Evolutionary conservation across 2,113 vertebrate species (phyloP).

Genomic region (Erinaceus europaeus): DNA sequence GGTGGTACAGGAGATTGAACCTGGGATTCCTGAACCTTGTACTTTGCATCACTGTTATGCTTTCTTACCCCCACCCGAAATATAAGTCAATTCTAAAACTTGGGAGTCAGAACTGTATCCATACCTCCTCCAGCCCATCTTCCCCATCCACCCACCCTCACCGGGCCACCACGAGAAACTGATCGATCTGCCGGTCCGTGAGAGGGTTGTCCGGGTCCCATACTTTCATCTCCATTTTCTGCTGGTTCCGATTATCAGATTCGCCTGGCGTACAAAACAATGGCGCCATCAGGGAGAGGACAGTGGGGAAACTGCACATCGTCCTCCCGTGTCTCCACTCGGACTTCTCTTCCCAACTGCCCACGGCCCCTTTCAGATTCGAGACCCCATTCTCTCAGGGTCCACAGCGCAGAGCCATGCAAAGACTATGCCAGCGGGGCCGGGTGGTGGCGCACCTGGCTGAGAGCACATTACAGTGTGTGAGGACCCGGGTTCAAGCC

Average conservation of each 20-base stretch:
- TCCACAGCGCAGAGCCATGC: background rate
- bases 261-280: slow-evolving; percentile 80
- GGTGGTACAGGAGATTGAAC: too few relatives aligned
- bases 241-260: slow-evolving; percentile 88
- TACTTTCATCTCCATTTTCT: slow-evolving; percentile 94
- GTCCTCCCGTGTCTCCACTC: background rate
- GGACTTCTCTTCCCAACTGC: background rate
- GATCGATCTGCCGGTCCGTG: slow-evolving; percentile 95
- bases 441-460: background rate
- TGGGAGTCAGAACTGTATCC: background rate
- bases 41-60: too few relatives aligned
- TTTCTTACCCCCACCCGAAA: too few relatives aligned
- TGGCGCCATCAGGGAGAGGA: background rate
- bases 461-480: too few relatives aligned
- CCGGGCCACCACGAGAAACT: slow-evolving; percentile 96
- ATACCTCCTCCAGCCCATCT: background rate
- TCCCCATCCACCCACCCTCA: slow-evolving; percentile 75
- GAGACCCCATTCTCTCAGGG: too few relatives aligned
- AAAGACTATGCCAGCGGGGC: background rate
- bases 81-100: background rate
- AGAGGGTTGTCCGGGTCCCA: slow-evolving; percentile 95
- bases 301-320: rapidly evolving
- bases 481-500: too few relatives aligned
- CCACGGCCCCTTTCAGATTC: background rate
- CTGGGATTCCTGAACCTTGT: too few relatives aligned